A percentile compares a stretch with the other conserved stretches of the same genome.
Conservation (phyloP, 2,113 vertebrate species). For the Calidris pugnax region DNA sequence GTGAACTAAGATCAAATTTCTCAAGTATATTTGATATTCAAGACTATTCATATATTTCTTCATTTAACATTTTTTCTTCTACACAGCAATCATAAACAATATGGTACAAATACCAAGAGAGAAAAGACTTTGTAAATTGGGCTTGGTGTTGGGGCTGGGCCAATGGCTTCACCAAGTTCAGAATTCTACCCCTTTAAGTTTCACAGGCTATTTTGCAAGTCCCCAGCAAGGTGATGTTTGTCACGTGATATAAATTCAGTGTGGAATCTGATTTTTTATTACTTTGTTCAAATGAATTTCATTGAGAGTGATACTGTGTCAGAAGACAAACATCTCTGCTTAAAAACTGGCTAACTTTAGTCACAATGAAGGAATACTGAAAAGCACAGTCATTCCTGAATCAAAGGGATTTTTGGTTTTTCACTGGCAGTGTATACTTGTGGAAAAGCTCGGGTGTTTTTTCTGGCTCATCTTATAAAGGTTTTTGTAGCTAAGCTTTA, state of each 20-base stretch:
- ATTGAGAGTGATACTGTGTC: neutral
- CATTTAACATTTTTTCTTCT: neutral
- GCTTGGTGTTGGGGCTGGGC: neutral
- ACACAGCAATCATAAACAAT: neutral
- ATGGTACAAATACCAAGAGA: neutral
- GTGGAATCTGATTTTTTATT: neutral
- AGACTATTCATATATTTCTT: neutral
- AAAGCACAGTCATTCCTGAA: neutral
- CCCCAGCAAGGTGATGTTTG: neutral
- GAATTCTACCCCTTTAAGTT: neutral
- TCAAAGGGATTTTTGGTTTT: neutral
- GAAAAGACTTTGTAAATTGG: neutral
- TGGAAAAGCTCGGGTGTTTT: neutral
- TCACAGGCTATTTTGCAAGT: neutral
- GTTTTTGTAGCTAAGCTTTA: neutral
- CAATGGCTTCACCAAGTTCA: neutral
- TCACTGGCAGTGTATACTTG: neutral
- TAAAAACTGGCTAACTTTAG: neutral
- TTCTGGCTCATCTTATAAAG: neutral
- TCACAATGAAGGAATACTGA: neutral
- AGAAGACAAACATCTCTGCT: neutral
- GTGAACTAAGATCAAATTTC: neutral
- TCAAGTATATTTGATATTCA: neutral
- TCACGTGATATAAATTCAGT: neutral
- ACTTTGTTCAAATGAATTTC: neutral